Base-by-base conservation (phyloP, 1,140 invertebrate species). In the Leptestheria dahalacensis region DNA sequence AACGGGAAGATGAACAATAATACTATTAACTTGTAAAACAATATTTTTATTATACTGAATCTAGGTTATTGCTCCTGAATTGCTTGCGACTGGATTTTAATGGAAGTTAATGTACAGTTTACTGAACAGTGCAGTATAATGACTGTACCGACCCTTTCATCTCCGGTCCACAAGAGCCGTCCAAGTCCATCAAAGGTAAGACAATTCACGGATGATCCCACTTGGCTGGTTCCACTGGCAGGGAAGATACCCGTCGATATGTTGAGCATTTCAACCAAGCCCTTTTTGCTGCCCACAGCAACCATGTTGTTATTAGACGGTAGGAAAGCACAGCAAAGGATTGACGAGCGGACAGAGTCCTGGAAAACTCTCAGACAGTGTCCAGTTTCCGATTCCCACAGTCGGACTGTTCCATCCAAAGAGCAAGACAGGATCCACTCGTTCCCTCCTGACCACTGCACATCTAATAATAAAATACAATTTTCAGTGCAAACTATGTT, bases 251-350 rank as follows among this genome's bases (percentile, higher is more conserved):
- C 89, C 23, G 88, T 91, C 0, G 89, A 92, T 3, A 91, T 78
- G 71, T 92, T 92, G 41, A 90, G 74, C 29, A 90, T 80, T 69
- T 85, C 80, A 2, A 93, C 76, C 68, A 84, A 75, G 29, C 86
- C 85, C 68, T 78, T 78, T 12, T 78, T 80, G 69, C 87, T 91
- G 1, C 88, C 88, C 61, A 83, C 82, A 68, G 88, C 78, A 65
- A 91, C 81, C 74, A 91, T 82, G 74, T 93, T 92, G 68, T 91
- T 91, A 70, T 93, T 93, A 21, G 81, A 76, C 1, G 88, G 88
- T 69, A 88, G 84, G 71, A 92, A 92, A 25, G 80, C 75, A 70
- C 86, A 89, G 62, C 80, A 85, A 1, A 86, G 73, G 48, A 89
- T 73, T 67, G 84, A 79, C 15, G 77, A 74, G 47, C 69, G 68